Evolutionary conservation across 2,113 vertebrate genomes (phyloP).

Genomic region (Uropsilus gracilis): DNA sequence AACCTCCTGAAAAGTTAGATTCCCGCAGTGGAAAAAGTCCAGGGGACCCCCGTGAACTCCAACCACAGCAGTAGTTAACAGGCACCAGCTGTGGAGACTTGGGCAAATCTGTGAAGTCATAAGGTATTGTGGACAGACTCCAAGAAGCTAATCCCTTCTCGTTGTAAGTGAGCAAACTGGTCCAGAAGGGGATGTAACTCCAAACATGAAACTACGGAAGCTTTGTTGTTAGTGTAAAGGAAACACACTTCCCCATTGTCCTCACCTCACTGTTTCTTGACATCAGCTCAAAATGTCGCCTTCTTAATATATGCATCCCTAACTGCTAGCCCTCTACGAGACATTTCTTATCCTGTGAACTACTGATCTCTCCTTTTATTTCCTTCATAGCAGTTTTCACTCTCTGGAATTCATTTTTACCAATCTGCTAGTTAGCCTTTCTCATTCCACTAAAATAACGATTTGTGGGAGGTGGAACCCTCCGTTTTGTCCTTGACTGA

Average conservation of each 20-base stretch:
- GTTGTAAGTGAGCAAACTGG: neutral
- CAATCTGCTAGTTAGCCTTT: slow-evolving; percentile 19
- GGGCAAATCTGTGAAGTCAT: neutral
- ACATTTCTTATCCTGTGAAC: neutral
- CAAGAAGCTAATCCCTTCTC: slow-evolving; percentile 4
- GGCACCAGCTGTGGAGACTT: neutral
- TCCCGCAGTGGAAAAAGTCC: neutral
- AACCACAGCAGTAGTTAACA: neutral
- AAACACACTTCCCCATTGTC: neutral
- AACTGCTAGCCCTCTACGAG: neutral
- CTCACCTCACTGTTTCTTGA: neutral
- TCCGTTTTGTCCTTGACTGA: slow-evolving; percentile 16
- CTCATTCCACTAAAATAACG: slow-evolving; percentile 42
- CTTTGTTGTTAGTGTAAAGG: neutral
- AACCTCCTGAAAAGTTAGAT: neutral
- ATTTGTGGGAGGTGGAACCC: neutral
- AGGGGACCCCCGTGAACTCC: neutral
- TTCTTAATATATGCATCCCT: neutral
- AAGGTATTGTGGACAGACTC: neutral
- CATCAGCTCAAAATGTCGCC: neutral
- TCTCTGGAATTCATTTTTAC: slow-evolving; percentile 3
- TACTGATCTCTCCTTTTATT: neutral
- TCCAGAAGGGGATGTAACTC: neutral
- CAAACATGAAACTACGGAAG: neutral
- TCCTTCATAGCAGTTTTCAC: neutral